A percentile compares a stretch with the other conserved stretches of the same genome.
These are phyloP conservation scores for Oedothorax gibbosus DNA, from an alignment of 1,140 invertebrate species.

Conservation along the genomic window DNA sequence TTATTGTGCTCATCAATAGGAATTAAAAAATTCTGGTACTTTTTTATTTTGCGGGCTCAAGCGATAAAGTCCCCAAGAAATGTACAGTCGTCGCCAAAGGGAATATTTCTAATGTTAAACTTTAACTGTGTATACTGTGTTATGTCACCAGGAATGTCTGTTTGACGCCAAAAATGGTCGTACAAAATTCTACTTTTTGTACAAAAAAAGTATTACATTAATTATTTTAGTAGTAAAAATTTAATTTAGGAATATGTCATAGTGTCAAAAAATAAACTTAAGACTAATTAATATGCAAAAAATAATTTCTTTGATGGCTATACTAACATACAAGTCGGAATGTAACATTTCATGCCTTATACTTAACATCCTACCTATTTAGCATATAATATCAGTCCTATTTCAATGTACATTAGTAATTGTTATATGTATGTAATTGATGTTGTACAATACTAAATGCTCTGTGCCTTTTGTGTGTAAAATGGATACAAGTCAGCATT, in stretches of 20 bases:
- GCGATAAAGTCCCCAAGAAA: no score
- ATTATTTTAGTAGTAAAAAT: no score
- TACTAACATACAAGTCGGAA: background rate
- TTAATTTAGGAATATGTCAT: no score
- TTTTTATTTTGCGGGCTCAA: no score
- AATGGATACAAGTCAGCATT: background rate
- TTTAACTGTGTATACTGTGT: no score
- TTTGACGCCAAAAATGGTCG: no score
- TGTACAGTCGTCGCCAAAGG: no score
- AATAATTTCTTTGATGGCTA: background rate
- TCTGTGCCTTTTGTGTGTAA: constrained; percentile 41
- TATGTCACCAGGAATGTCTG: no score
- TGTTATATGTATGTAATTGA: constrained; percentile 29
- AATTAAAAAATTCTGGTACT: no score
- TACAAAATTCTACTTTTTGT: background rate
- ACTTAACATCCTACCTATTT: background rate
- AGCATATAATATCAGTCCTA: background rate
- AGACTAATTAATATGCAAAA: background rate
- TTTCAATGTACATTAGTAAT: background rate
- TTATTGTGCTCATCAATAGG: no score
- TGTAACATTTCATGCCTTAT: background rate
- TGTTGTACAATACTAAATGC: constrained; percentile 34
- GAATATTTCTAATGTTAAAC: no score
- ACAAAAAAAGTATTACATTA: background rate
- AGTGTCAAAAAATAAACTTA: background rate